Evolutionary conservation across 1,140 invertebrate species (phyloP), one percentile per base, ranked within the genome.

Genomic region (Carposina sasakii): DNA sequence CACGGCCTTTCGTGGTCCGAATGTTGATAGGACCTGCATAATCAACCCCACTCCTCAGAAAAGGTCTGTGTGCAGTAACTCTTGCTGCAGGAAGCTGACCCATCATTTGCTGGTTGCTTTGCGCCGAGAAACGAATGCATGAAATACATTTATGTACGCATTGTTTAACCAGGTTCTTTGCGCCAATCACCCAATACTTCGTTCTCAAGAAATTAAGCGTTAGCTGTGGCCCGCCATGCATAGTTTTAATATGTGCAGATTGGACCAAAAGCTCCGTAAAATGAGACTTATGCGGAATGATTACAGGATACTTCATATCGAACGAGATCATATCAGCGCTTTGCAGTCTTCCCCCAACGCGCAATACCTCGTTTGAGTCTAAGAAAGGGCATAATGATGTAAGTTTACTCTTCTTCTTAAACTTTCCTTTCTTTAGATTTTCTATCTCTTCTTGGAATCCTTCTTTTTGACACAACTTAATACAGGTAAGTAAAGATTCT

Each of bases 161-260:
- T 2, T 17, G 26, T 37, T 53, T 54, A 16, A 67, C 50, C 8
- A 55, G 16, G 3, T 45, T 30, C 28, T 52, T 60, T n/a, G 37
- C 63, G 12, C 48, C 30, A 2, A 71, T 4, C 16, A 76, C 68
- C 72, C 76, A 84, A 45, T 57, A 78, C 19, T 52, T 42, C 13
- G 57, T 52, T 22, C 52, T 41, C 3, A 85, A 47, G 28, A 52
- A 48, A 16, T 60, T 59, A 3, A 58, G 31, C 19, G 73, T 55
- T 3, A 78, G 22, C 42, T 65, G 52, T 2, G 59, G 55, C 3
- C 75, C 71, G 19, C 67, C 67, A 53, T 73, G 70, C 24, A 74
- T 20, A 12, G 60, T 66, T 13, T 19, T 54, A 1, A 52, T 9
- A 47, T 78, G 69, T 16, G 57, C 61, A 48, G 67, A 53, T 20